phyloP scores from a whole-genome alignment of 1,140 invertebrate genomes.

The Galleria mellonella region DNA sequence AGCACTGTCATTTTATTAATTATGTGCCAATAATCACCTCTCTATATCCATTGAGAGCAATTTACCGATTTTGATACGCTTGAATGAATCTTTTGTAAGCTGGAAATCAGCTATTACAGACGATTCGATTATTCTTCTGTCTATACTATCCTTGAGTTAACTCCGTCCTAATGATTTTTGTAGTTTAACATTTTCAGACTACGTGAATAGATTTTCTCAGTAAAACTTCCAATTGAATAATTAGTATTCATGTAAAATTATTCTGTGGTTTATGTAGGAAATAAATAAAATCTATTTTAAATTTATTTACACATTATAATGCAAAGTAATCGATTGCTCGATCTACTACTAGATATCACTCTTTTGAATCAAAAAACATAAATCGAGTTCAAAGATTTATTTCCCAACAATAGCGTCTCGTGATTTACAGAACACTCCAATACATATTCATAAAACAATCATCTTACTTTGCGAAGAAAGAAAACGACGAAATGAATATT shows the following conservation, averaged over 20 bases:
- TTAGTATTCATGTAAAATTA: too few species aligned
- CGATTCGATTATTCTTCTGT: constrained; percentile 38
- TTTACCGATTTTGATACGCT: constrained; percentile 44
- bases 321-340: too few species aligned
- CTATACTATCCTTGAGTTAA: constrained; percentile 5
- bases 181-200: constrained; percentile 2
- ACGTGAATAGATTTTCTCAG: background rate
- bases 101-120: constrained; percentile 53
- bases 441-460: constrained; percentile 16
- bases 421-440: background rate
- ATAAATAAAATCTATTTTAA: too few species aligned
- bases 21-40: constrained; percentile 29
- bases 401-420: background rate
- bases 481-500: constrained; percentile 58
- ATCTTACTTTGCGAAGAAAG: constrained; percentile 18
- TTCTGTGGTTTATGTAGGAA: too few species aligned
- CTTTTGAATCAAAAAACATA: background rate
- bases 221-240: too few species aligned
- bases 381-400: background rate
- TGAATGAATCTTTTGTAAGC: constrained; percentile 58
- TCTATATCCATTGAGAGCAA: constrained; percentile 32
- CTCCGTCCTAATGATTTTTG: constrained; percentile 3
- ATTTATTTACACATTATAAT: too few species aligned
- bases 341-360: too few species aligned
- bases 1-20: constrained; percentile 12